phyloP scores from a whole-genome alignment of 2,113 vertebrate species.

The Macaca fascicularis region DNA sequence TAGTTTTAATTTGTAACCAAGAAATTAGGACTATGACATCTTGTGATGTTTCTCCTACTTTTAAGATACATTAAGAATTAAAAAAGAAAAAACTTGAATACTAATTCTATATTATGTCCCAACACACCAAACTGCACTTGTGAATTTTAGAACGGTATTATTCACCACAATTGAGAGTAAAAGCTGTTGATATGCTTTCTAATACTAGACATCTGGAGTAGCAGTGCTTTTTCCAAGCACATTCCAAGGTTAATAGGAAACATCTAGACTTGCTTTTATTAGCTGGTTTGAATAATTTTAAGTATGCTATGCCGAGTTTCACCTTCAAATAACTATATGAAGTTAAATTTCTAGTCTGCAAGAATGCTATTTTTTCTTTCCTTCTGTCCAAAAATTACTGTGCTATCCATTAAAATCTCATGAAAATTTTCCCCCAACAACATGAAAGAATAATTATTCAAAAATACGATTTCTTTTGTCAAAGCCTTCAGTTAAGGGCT shows the following conservation, averaged over 20 bases:
- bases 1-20: constrained; percentile 35
- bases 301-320: neutral
- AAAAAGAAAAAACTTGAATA: neutral
- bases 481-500: neutral
- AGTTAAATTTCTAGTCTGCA: constrained; percentile 27
- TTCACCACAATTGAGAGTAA: neutral
- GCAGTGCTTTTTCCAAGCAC: constrained; percentile 30
- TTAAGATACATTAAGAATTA: neutral
- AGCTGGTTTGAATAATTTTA: constrained; percentile 55
- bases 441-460: neutral
- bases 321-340: constrained; percentile 1
- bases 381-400: neutral
- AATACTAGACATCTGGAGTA: constrained; percentile 1
- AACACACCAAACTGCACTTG: neutral
- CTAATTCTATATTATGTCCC: neutral
- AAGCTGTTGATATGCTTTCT: constrained; percentile 2
- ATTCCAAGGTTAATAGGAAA: constrained; percentile 62
- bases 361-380: neutral
- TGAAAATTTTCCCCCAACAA: neutral
- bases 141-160: neutral
- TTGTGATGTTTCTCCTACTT: neutral
- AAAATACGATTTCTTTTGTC: neutral
- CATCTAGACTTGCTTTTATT: constrained; percentile 51
- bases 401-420: neutral
- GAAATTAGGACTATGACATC: neutral